Evolutionary conservation across 2,113 vertebrate genomes (phyloP).

Genomic region (Hippocampus zosterae): DNA sequence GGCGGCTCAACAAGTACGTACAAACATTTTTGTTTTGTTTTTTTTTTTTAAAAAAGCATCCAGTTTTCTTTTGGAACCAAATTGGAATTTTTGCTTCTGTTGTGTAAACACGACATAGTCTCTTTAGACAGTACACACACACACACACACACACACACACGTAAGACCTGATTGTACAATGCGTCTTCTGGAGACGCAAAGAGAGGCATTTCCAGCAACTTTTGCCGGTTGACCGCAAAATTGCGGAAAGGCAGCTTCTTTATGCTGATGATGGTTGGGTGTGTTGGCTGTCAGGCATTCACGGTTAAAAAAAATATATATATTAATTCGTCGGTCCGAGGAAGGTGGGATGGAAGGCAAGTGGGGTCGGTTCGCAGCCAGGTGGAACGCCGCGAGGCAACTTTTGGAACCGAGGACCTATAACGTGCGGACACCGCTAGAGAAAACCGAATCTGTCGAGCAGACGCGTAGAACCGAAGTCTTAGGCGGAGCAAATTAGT

Average conservation of each 20-base stretch:
- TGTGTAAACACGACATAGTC: constrained; percentile 74
- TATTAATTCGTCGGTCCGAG: constrained; percentile 1
- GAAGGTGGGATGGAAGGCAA: not conserved
- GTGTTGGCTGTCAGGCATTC: constrained; percentile 21
- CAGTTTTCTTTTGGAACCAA: constrained; percentile 74
- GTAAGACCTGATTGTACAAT: not conserved
- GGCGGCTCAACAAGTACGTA: not conserved
- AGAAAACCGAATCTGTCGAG: too few relatives aligned
- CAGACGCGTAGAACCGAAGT: not conserved
- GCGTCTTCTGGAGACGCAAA: not conserved
- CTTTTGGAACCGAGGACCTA: too few relatives aligned
- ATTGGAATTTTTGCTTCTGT: constrained; percentile 70
- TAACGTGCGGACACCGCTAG: too few relatives aligned
- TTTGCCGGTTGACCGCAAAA: not conserved
- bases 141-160: constrained; percentile 9
- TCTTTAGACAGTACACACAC: constrained; percentile 35
- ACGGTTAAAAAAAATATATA: constrained; percentile 15
- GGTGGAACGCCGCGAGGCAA: too few relatives aligned
- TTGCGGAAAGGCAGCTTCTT: not conserved
- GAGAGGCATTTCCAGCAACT: not conserved
- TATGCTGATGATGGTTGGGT: constrained; percentile 33
- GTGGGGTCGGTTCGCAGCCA: too few relatives aligned
- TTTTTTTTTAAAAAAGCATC: constrained; percentile 35
- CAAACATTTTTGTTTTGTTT: not conserved
- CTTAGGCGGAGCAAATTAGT: not conserved